Evolutionary conservation across 2,797 vertebrate species (phyloP), one percentile per base, ranked within the genome.

Genomic region (Centropyge bicolor): DNA sequence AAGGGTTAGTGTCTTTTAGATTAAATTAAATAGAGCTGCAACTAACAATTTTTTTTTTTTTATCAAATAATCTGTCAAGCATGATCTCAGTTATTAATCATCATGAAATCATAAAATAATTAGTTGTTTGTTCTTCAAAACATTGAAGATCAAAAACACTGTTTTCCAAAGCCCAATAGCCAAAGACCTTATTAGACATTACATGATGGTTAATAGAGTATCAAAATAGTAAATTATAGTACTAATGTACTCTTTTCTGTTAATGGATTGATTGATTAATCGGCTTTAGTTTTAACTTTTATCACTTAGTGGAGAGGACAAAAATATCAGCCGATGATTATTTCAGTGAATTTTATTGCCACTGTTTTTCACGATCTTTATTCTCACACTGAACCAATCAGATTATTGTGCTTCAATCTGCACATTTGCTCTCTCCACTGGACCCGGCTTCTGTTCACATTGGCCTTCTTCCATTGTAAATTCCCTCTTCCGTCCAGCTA

Each of bases 401-500:
- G 41, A 54, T 75, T 19, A 75, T 20, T 74, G 83, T 70, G 63
- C 68, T 80, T 49, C 11, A 74, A n/a, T 74, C 48, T 80, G 55
- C 51, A 74, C 80, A 49, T 66, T 73, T 45, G 22, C 70, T 75
- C 74, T n/a, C 24, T 13, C 72, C 63, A 38, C 31, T 41, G 57
- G n/a, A 61, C 57, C 45, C 4, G 17, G 16, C 52, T 22, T 59
- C 14, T 65, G 49, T 60, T 59, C 62, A 55, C 31, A 43, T 49
- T 51, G 60, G 54, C 70, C 76, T 38, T 41, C 62, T 38, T 74
- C 57, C 31, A 11, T 35, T 70, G n/a, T 75, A 81, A 78, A 86
- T 81, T 57, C 61, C 36, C 20, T 66, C n/a, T 36, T 68, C 45
- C 36, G 45, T 67, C 68, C 83, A 88, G 27, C 59, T 40, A 36